These are phyloP conservation scores for Trachurus trachurus DNA, from an alignment of 2,797 vertebrate genomes.

Conservation along the genomic window DNA sequence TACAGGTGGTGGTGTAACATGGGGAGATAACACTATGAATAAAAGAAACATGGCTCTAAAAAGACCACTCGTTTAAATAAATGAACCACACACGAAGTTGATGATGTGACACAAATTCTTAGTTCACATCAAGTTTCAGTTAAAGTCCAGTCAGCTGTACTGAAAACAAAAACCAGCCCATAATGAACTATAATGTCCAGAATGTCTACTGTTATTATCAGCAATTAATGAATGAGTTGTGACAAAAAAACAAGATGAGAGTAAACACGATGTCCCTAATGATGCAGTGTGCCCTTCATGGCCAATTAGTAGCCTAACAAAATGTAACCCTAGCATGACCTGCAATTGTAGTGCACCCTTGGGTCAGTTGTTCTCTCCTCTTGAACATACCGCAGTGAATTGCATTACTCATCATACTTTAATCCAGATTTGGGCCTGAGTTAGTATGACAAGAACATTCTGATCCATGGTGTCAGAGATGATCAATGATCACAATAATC, in stretches of 20 bases:
- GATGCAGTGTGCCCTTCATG: slow-evolving; percentile 50
- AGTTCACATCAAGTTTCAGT: neutral
- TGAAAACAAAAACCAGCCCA: neutral
- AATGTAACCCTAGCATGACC: slow-evolving; percentile 35
- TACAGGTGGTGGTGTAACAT: neutral
- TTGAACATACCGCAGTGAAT: slow-evolving; percentile 12
- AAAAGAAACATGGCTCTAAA: neutral
- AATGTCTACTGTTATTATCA: neutral
- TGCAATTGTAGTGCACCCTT: slow-evolving; percentile 23
- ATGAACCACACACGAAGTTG: too few species aligned
- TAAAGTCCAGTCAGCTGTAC: neutral
- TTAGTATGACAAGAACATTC: neutral
- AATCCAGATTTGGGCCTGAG: neutral
- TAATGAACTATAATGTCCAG: neutral
- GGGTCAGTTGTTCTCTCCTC: slow-evolving; percentile 10
- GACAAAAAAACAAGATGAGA: slow-evolving; percentile 24
- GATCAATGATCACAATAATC: neutral
- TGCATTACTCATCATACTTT: slow-evolving; percentile 1
- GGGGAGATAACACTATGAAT: neutral
- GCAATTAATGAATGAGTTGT: slow-evolving; percentile 16
- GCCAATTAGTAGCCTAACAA: slow-evolving; percentile 55
- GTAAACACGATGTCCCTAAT: slow-evolving; percentile 57
- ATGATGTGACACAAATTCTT: neutral
- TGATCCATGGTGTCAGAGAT: neutral
- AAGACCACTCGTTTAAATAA: neutral